Evolutionary conservation across 2,113 vertebrate genomes (phyloP).

Genomic region (Clinocottus analis): DNA sequence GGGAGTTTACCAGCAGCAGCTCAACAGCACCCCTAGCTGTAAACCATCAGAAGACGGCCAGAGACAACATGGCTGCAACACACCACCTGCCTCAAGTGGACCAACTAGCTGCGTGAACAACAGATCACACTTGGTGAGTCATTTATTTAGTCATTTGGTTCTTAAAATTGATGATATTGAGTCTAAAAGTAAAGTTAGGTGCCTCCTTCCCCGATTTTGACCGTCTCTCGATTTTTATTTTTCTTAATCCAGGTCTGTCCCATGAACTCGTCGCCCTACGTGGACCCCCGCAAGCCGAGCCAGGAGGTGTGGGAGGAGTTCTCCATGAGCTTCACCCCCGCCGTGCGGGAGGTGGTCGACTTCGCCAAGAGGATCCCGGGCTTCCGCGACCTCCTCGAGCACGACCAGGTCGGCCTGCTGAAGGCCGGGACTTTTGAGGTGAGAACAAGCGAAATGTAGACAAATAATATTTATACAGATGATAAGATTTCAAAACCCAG

Average conservation of each 20-base stretch:
- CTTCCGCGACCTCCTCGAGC: slow-evolving; percentile 93
- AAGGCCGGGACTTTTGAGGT: slow-evolving; percentile 99
- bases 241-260: slow-evolving; percentile 91
- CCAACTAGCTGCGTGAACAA: slow-evolving; percentile 78
- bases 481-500: no score
- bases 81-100: slow-evolving; percentile 39
- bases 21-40: slow-evolving; percentile 79
- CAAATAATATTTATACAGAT: no score
- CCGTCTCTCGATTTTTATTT: no score
- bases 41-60: slow-evolving; percentile 80
- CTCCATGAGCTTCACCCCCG: slow-evolving; percentile 96
- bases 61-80: slow-evolving; percentile 40
- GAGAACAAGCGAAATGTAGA: slow-evolving; percentile 61
- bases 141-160: not conserved
- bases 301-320: slow-evolving; percentile 99
- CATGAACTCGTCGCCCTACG: slow-evolving; percentile 92
- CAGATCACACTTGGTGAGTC: slow-evolving; percentile 93
- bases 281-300: slow-evolving; percentile 92
- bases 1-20: slow-evolving; percentile 69
- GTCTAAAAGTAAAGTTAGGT: not conserved
- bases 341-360: slow-evolving; percentile 97
- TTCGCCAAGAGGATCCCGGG: slow-evolving; percentile 97
- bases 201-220: not conserved
- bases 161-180: not conserved
- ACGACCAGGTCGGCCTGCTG: slow-evolving; percentile 95